Conservation (phyloP, 1,140 invertebrate species). For the Drosophila nebulosa region DNA sequence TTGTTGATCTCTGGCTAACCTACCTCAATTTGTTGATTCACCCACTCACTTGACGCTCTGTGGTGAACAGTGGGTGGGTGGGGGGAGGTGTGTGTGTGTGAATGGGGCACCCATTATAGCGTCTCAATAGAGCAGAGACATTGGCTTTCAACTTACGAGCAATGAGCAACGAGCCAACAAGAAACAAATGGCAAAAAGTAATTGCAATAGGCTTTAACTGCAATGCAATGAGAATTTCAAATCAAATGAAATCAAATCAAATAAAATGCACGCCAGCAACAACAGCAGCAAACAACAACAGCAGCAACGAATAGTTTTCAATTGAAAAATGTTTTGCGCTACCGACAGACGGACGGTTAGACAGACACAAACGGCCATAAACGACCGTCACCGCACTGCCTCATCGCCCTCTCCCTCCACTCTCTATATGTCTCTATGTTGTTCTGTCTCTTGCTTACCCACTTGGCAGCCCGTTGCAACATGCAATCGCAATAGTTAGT, state of each 20-base stretch:
- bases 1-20: neutral
- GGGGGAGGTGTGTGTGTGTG: too few relatives aligned
- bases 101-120: conserved; percentile 19
- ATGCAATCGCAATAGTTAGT: conserved; percentile 37
- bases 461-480: conserved; percentile 13
- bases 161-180: conserved; percentile 22
- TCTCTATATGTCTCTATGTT: neutral
- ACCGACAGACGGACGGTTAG: conserved; percentile 28
- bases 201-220: conserved; percentile 50
- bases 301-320: conserved; percentile 46
- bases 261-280: conserved; percentile 38
- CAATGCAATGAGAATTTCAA: conserved; percentile 48
- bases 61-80: too few relatives aligned
- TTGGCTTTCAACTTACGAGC: conserved; percentile 39
- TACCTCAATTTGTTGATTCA: neutral
- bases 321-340: conserved; percentile 59
- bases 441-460: neutral
- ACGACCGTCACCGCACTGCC: conserved; percentile 21
- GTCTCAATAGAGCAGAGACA: conserved; percentile 35
- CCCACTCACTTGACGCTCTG: too few relatives aligned
- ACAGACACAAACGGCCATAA: conserved; percentile 50
- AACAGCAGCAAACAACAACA: conserved; percentile 28
- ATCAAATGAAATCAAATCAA: conserved; percentile 33
- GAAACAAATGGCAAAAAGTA: conserved; percentile 14
- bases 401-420: conserved; percentile 6